Conservation (phyloP, 2,888 invertebrate species). For the Agrilus cyanescens region DNA sequence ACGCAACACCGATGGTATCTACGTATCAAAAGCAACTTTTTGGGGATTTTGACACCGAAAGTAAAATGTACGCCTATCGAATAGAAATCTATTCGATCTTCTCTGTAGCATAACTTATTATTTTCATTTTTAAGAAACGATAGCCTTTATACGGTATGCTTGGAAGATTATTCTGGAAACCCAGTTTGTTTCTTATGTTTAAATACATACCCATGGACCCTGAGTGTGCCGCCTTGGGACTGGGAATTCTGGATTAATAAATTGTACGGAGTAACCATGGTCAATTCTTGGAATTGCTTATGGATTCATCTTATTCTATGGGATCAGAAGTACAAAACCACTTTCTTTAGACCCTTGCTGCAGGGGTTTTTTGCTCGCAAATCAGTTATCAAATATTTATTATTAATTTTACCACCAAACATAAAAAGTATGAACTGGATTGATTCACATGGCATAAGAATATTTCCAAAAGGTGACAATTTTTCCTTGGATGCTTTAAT, state of each 20-base stretch:
- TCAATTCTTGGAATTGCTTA: conserved; percentile 33
- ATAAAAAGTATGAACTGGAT: conserved; percentile 24
- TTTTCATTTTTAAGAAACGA: no score
- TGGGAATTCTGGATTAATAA: conserved; percentile 48
- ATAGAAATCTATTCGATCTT: no score
- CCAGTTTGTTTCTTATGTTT: conserved; percentile 30
- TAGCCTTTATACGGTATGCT: conserved; percentile 23
- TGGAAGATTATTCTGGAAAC: conserved; percentile 22
- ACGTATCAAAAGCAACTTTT: no score
- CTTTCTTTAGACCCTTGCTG: conserved; percentile 32
- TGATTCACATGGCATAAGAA: conserved; percentile 23
- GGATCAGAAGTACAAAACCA: conserved; percentile 34
- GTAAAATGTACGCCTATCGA: no score
- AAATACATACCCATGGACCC: conserved; percentile 42
- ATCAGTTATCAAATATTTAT: conserved; percentile 38
- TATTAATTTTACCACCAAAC: conserved; percentile 40
- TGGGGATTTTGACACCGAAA: no score
- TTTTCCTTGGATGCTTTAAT: no score
- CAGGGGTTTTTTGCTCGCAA: conserved; percentile 41
- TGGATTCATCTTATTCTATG: conserved; percentile 50
- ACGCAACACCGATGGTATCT: no score
- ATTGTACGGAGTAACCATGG: conserved; percentile 38
- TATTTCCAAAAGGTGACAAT: conserved; percentile 21
- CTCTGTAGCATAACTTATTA: no score
- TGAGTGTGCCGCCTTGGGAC: conserved; percentile 40